Percentiles rank a stretch among this genome's conserved stretches.
Evolutionary conservation across 2,797 vertebrate genomes (phyloP).

Genomic region (Eurystomus glaucurus): DNA sequence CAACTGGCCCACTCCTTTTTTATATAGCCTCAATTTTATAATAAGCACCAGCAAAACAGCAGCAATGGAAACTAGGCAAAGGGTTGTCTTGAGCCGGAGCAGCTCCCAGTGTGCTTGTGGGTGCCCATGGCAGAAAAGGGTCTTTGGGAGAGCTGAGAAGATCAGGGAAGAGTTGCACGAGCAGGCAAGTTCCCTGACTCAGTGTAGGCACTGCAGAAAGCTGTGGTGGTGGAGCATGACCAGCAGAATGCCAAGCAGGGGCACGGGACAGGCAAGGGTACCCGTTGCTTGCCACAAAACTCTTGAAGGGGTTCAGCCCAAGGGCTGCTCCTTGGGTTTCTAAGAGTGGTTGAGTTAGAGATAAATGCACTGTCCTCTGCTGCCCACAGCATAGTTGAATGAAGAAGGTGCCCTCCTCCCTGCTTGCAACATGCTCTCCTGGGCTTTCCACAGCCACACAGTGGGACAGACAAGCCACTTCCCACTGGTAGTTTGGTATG

Average conservation of each 20-base stretch:
- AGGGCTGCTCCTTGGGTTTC: background rate
- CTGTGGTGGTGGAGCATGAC: background rate
- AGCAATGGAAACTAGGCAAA: background rate
- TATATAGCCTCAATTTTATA: background rate
- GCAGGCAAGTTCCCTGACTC: background rate
- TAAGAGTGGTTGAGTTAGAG: background rate
- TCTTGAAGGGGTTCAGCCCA: background rate
- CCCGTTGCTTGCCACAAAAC: background rate
- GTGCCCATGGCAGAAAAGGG: background rate
- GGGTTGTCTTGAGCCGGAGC: background rate
- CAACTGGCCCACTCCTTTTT: background rate
- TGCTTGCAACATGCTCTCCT: rapidly evolving
- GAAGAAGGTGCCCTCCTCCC: background rate
- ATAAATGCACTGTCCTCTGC: background rate
- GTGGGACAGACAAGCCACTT: background rate
- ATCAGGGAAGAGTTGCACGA: background rate
- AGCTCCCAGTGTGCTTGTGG: rapidly evolving
- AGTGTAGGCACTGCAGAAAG: rapidly evolving
- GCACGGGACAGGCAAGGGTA: rapidly evolving
- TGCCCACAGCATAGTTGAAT: background rate
- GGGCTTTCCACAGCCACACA: background rate
- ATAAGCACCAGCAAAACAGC: background rate
- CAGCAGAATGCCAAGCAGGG: background rate
- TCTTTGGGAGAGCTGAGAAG: background rate
- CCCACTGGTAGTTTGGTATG: rapidly evolving